Evolutionary conservation across 2,888 invertebrate genomes (phyloP).

Genomic region (Limenitis camilla): DNA sequence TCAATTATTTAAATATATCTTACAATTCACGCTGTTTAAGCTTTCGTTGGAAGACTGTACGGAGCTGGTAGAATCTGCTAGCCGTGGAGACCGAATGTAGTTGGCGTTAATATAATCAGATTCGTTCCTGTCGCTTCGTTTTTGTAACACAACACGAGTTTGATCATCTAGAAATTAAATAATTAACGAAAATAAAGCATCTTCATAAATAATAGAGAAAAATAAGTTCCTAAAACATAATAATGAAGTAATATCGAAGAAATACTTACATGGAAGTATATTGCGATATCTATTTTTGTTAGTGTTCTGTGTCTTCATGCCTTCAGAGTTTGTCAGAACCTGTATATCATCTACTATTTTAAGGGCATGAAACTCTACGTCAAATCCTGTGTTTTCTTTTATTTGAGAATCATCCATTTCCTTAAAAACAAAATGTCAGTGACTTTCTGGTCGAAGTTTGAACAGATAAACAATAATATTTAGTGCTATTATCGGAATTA

Average conservation of each 20-base stretch:
- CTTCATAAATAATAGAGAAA: background rate
- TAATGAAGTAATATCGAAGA: background rate
- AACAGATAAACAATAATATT: too few relatives aligned
- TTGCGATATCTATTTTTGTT: constrained; percentile 97
- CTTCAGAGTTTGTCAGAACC: constrained; percentile 90
- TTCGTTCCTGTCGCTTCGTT: constrained; percentile 72
- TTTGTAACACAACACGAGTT: constrained; percentile 89
- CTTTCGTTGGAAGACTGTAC: constrained; percentile 57
- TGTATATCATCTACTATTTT: constrained; percentile 93
- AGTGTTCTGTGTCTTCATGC: constrained; percentile 88
- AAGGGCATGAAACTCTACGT: constrained; percentile 96
- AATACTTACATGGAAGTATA: constrained; percentile 86
- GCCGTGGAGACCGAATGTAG: constrained; percentile 79
- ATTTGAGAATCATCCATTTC: constrained; percentile 39
- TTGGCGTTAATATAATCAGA: constrained; percentile 98
- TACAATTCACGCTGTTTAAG: constrained; percentile 52
- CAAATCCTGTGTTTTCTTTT: constrained; percentile 77
- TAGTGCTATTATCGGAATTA: too few relatives aligned
- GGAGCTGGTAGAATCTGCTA: constrained; percentile 40
- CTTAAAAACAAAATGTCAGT: constrained; percentile 31
- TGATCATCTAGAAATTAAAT: constrained; percentile 80
- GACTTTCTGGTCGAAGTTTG: too few relatives aligned
- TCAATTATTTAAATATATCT: constrained; percentile 24
- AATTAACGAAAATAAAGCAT: background rate
- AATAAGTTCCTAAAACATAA: background rate